These are phyloP conservation scores for Oreochromis spilurus DNA, from an alignment of 2,113 vertebrate genomes.

Conservation along the genomic window DNA sequence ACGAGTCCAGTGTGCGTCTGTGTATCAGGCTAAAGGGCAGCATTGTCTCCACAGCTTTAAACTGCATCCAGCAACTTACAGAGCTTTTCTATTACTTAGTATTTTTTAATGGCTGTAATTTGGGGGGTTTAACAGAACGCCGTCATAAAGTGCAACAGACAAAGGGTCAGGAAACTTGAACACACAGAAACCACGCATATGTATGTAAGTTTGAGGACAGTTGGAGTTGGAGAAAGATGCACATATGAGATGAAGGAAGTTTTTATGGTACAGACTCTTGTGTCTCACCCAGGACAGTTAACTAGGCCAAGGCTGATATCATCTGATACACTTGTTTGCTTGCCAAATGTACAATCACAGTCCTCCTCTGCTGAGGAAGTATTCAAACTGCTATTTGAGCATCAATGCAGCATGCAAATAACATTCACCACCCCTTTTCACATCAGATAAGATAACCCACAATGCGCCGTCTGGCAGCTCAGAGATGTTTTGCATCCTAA, in stretches of 20 bases:
- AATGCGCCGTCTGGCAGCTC: conserved; percentile 31
- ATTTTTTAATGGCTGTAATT: conserved; percentile 34
- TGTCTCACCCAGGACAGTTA: conserved; percentile 41
- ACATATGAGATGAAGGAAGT: conserved; percentile 23
- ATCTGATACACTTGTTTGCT: conserved; percentile 74
- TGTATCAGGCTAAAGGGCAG: conserved; percentile 33
- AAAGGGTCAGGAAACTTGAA: neutral
- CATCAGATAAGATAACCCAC: conserved; percentile 68
- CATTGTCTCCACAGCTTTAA: conserved; percentile 64
- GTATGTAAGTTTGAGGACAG: neutral
- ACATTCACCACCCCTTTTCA: conserved; percentile 63
- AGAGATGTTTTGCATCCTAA: conserved; percentile 57
- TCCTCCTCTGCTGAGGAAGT: conserved; percentile 55
- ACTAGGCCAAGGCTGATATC: conserved; percentile 69
- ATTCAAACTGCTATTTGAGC: conserved; percentile 67
- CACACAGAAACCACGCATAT: neutral
- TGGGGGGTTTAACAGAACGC: conserved; percentile 59
- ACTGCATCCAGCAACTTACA: conserved; percentile 59
- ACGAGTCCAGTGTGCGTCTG: neutral
- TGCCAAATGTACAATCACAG: conserved; percentile 55
- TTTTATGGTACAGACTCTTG: conserved; percentile 26
- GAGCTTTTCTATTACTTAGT: conserved; percentile 14
- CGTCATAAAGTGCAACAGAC: conserved; percentile 54
- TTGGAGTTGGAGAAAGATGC: conserved; percentile 22
- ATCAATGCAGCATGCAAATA: conserved; percentile 71